phyloP scores from a whole-genome alignment of 1,140 invertebrate genomes.

The Sipha flava region DNA sequence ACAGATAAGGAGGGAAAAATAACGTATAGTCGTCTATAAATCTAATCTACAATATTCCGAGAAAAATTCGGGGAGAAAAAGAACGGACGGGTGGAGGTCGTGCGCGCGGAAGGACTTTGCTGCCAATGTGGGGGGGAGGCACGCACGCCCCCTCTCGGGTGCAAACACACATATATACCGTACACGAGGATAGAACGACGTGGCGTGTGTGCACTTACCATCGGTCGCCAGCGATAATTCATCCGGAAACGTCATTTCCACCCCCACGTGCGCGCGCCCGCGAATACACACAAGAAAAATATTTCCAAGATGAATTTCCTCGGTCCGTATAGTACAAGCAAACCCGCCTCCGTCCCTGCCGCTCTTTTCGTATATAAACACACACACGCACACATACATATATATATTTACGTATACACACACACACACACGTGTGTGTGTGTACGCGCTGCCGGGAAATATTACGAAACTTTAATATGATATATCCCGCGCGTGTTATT shows the following conservation, averaged over 20 bases:
- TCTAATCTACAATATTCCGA: constrained; percentile 24
- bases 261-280: background rate
- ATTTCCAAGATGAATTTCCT: constrained; percentile 29
- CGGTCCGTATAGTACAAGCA: background rate
- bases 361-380: background rate
- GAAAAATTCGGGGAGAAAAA: background rate
- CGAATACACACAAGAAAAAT: constrained; percentile 29
- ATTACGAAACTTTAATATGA: constrained; percentile 31
- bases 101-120: too few relatives aligned
- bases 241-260: constrained; percentile 23
- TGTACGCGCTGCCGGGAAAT: constrained; percentile 21
- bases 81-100: background rate
- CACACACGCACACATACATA: background rate
- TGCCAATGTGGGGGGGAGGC: background rate
- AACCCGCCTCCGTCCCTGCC: background rate
- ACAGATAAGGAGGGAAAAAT: background rate
- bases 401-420: background rate
- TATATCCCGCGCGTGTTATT: constrained; percentile 29
- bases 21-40: background rate
- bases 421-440: background rate
- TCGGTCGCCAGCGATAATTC: constrained; percentile 30
- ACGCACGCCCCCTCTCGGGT: background rate
- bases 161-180: background rate
- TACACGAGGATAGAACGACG: background rate
- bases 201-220: background rate